A percentile compares a stretch with the other conserved stretches of the same genome.
Conservation (phyloP, 2,797 vertebrate species). For the Sparus aurata region DNA sequence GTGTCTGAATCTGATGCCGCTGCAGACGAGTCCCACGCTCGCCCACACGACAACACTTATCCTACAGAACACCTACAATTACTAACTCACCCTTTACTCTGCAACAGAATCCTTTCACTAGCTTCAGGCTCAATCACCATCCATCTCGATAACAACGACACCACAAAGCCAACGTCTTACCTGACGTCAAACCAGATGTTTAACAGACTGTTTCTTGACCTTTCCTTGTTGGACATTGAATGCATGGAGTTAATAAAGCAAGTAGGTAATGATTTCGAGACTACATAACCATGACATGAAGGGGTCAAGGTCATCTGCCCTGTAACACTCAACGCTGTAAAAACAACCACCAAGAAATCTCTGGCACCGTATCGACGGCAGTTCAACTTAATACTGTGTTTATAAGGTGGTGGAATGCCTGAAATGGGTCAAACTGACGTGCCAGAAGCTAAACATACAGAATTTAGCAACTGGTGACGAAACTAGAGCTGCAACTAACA, state of each 20-base stretch:
- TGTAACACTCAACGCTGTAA: neutral
- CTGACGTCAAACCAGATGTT: neutral
- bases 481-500: too few species aligned
- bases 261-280: neutral
- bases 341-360: neutral
- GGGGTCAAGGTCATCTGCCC: neutral
- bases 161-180: neutral
- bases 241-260: neutral
- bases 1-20: conserved; percentile 1
- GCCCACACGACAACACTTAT: conserved; percentile 29
- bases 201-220: neutral
- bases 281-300: neutral
- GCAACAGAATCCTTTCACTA: neutral
- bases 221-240: too few species aligned
- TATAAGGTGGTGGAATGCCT: neutral
- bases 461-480: neutral
- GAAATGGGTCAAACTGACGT: neutral
- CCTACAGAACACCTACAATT: conserved; percentile 30
- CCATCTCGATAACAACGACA: neutral
- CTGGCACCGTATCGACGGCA: too few species aligned
- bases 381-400: neutral
- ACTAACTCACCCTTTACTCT: conserved; percentile 12
- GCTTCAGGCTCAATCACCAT: neutral
- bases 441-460: too few species aligned
- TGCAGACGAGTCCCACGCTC: conserved; percentile 5